Conservation (phyloP, 2,113 vertebrate genomes). For the Saccopteryx bilineata region DNA sequence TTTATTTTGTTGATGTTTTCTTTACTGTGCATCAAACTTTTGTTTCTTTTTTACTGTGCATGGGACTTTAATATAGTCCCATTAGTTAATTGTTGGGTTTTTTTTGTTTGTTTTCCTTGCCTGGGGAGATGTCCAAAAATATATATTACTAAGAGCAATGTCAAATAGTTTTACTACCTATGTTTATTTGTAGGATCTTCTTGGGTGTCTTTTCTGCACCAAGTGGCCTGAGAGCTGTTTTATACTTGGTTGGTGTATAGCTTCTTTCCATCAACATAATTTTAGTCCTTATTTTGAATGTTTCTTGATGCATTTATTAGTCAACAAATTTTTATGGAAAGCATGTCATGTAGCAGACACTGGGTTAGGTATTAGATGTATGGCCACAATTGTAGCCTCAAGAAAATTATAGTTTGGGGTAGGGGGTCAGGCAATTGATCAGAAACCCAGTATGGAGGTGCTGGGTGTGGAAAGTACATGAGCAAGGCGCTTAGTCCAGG, state of each 20-base stretch:
- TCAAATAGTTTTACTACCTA: no score
- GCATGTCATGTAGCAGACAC: not conserved
- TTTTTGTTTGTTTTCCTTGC: no score
- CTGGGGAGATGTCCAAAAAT: no score
- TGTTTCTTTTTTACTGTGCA: no score
- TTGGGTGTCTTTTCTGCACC: not conserved
- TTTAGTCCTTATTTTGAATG: not conserved
- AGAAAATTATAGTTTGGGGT: not conserved
- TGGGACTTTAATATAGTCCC: no score
- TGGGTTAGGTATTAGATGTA: not conserved
- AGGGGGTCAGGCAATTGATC: not conserved
- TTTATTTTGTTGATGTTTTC: no score
- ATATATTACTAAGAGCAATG: no score
- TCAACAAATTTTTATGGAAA: not conserved
- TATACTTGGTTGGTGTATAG: no score
- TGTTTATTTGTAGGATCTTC: not conserved
- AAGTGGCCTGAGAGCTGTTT: not conserved
- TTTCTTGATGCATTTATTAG: not conserved
- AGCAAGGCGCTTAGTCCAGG: not conserved
- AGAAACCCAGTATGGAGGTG: not conserved
- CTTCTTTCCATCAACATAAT: not conserved
- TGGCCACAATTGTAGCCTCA: not conserved
- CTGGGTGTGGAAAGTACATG: not conserved
- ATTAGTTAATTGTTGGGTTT: no score
- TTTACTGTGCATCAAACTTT: no score